phyloP scores from a whole-genome alignment of 2,113 vertebrate species.

The Rana temporaria region DNA sequence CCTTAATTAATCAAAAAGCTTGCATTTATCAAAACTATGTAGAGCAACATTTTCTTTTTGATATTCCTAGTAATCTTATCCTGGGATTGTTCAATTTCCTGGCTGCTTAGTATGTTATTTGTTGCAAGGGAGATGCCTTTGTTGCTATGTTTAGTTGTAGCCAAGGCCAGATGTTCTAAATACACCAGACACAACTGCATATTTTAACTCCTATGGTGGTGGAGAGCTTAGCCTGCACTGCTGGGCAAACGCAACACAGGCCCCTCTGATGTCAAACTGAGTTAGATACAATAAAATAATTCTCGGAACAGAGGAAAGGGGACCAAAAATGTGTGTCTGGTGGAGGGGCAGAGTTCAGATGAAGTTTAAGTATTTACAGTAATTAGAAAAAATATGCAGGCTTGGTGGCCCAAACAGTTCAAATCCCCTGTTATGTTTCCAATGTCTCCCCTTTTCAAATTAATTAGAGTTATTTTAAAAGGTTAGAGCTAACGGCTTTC shows the following conservation, averaged over 20 bases:
- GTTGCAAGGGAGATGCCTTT: slow-evolving; percentile 44
- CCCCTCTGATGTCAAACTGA: slow-evolving; percentile 39
- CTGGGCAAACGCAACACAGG: slow-evolving; percentile 19
- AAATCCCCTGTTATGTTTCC: neutral
- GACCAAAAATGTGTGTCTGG: slow-evolving; percentile 21
- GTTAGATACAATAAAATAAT: slow-evolving; percentile 46
- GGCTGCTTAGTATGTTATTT: slow-evolving; percentile 43
- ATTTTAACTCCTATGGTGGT: slow-evolving; percentile 38
- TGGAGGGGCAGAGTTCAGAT: slow-evolving; percentile 28
- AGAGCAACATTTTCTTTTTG: slow-evolving; percentile 28
- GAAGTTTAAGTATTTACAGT: slow-evolving; percentile 51
- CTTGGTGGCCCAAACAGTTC: slow-evolving; percentile 2
- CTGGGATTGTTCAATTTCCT: slow-evolving; percentile 52
- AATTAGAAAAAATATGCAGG: slow-evolving; percentile 36
- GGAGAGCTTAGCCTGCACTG: slow-evolving; percentile 14
- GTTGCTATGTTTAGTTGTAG: slow-evolving; percentile 53
- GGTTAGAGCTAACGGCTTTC: neutral
- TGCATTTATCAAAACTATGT: slow-evolving; percentile 15
- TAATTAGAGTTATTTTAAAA: slow-evolving; percentile 25
- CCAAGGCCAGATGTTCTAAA: slow-evolving; percentile 56
- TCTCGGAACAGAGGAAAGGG: slow-evolving; percentile 45
- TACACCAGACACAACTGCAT: slow-evolving; percentile 36
- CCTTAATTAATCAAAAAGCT: slow-evolving; percentile 14
- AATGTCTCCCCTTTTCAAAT: neutral
- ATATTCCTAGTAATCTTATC: slow-evolving; percentile 48